Evolutionary conservation across 1,140 invertebrate genomes (phyloP).

Genomic region (Solenopsis invicta): DNA sequence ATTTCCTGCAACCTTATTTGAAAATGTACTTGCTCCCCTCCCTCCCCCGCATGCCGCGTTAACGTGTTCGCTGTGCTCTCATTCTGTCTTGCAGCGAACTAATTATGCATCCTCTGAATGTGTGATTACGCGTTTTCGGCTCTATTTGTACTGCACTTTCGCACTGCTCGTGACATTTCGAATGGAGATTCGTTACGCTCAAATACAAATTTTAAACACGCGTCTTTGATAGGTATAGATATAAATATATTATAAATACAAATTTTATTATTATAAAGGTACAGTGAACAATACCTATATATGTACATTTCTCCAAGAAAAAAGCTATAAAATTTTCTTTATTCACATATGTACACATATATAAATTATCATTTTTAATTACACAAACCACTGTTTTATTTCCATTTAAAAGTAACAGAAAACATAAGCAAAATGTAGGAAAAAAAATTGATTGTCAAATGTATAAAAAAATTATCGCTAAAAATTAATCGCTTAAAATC

Average conservation of each 20-base stretch:
- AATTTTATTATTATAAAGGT: neutral
- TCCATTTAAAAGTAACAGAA: too few species aligned
- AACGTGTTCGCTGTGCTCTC: conserved; percentile 1
- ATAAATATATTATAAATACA: too few species aligned
- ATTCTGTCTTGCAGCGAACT: conserved; percentile 15
- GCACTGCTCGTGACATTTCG: neutral
- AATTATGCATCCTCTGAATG: conserved; percentile 10
- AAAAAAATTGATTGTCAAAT: too few species aligned
- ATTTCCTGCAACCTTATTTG: neutral
- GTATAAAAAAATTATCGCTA: too few species aligned
- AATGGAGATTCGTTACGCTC: conserved; percentile 7
- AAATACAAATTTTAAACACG: neutral
- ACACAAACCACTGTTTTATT: too few species aligned
- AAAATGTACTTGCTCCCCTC: neutral
- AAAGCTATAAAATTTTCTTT: too few species aligned
- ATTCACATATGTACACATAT: too few species aligned
- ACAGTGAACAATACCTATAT: too few species aligned
- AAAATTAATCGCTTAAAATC: neutral
- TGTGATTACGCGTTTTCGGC: neutral
- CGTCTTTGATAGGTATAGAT: neutral
- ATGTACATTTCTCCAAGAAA: neutral
- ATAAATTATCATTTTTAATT: too few species aligned
- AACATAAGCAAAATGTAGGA: too few species aligned
- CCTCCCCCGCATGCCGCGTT: too few species aligned
- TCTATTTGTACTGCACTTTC: conserved; percentile 39